phyloP scores from a whole-genome alignment of 1,140 invertebrate genomes.

The Homarus americanus region DNA sequence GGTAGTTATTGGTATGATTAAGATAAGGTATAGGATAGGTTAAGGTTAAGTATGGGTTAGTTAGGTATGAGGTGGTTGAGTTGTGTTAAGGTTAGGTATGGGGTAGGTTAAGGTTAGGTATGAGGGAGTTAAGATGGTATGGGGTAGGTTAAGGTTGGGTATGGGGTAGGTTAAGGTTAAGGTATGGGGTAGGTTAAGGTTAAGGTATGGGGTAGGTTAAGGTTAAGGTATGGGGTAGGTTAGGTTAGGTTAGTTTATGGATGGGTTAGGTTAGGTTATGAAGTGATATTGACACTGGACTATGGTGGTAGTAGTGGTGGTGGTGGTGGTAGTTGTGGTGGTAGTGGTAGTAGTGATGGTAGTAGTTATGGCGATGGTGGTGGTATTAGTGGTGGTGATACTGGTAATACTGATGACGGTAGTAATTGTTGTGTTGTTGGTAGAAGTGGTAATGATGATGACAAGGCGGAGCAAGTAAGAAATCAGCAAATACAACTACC shows the following conservation, averaged over 20 bases:
- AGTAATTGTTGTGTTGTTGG: background rate
- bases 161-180: no score
- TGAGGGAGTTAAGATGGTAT: background rate
- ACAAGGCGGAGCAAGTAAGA: no score
- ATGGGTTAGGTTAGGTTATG: background rate
- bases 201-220: background rate
- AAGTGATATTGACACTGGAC: no score
- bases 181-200: no score
- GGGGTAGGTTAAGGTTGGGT: no score
- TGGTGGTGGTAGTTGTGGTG: background rate
- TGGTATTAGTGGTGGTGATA: background rate
- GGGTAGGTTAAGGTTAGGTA: background rate
- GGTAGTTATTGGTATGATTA: background rate
- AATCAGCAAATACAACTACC: no score
- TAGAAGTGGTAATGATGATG: no score
- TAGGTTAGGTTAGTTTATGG: no score
- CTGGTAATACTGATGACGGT: background rate
- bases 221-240: no score
- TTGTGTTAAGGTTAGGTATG: background rate
- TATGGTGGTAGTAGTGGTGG: background rate
- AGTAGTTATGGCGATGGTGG: background rate
- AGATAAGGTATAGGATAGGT: no score
- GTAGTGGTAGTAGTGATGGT: background rate
- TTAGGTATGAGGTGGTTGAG: no score
- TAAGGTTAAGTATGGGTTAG: no score